A percentile compares a stretch with the other conserved stretches of the same genome.
Evolutionary conservation across 2,113 vertebrate genomes (phyloP).

Genomic region (Triplophysa dalaica): DNA sequence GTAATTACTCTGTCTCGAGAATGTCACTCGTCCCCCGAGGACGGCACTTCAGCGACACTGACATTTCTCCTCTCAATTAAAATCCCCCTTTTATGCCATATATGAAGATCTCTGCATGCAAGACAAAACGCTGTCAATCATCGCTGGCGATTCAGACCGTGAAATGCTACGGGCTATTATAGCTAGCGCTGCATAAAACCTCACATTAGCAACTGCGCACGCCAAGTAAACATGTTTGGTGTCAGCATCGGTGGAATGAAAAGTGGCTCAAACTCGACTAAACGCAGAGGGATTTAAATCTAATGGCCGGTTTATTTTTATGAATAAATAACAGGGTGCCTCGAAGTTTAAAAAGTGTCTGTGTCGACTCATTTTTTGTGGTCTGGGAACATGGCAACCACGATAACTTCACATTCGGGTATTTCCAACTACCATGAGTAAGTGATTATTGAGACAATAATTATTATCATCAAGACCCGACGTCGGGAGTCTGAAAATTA

Average conservation of each 20-base stretch:
- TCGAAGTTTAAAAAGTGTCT: slow-evolving; percentile 32
- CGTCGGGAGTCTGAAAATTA: slow-evolving; percentile 36
- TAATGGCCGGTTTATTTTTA: slow-evolving; percentile 27
- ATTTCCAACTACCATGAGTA: slow-evolving; percentile 28
- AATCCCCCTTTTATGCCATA: slow-evolving; percentile 31
- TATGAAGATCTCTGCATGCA: neutral
- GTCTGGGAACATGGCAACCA: slow-evolving; percentile 29
- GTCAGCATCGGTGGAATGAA: neutral
- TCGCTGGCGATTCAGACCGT: neutral
- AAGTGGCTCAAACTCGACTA: neutral
- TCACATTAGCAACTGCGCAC: neutral
- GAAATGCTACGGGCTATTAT: neutral
- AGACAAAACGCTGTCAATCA: slow-evolving; percentile 28
- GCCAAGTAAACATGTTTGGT: neutral
- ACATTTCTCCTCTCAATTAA: slow-evolving; percentile 41
- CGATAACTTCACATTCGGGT: slow-evolving; percentile 19
- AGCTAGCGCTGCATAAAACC: neutral
- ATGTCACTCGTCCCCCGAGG: slow-evolving; percentile 46
- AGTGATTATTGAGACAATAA: slow-evolving; percentile 32
- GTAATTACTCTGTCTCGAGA: slow-evolving; percentile 28
- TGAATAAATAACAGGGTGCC: slow-evolving; percentile 33
- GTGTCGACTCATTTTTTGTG: slow-evolving; percentile 18
- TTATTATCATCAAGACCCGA: slow-evolving; percentile 25
- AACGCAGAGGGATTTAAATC: neutral
- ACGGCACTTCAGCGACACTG: slow-evolving; percentile 27